A percentile compares a stretch with the other conserved stretches of the same genome.
These are phyloP conservation scores for Galemys pyrenaicus DNA, from an alignment of 2,113 vertebrate species.

Conservation along the genomic window DNA sequence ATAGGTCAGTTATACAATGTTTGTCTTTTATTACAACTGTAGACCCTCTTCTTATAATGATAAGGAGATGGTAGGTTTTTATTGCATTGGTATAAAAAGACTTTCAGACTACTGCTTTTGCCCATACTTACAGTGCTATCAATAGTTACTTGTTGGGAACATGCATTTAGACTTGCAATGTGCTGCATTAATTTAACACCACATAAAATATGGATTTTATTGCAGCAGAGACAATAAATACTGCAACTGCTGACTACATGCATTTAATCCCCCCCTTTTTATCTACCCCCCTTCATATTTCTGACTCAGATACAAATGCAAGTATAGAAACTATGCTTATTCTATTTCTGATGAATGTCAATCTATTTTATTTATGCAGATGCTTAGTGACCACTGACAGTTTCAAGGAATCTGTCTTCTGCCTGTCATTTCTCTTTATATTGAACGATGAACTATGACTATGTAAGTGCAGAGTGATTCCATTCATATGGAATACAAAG, in stretches of 20 bases:
- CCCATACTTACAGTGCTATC: conserved; percentile 77
- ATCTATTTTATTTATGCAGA: conserved; percentile 63
- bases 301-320: conserved; percentile 64
- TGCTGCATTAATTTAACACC: conserved; percentile 87
- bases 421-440: conserved; percentile 66
- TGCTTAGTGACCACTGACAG: conserved; percentile 64
- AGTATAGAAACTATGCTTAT: conserved; percentile 52
- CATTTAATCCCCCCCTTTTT: conserved; percentile 56
- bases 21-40: conserved; percentile 83
- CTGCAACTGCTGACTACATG: conserved; percentile 75
- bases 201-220: conserved; percentile 90
- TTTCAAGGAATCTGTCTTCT: conserved; percentile 68
- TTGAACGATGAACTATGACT: conserved; percentile 69
- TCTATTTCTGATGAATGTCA: conserved; percentile 62
- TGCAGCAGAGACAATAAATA: conserved; percentile 86
- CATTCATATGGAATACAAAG: conserved; percentile 74
- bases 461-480: conserved; percentile 55
- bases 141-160: conserved; percentile 81
- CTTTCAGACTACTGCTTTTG: conserved; percentile 69
- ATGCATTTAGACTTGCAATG: conserved; percentile 79
- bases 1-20: conserved; percentile 83
- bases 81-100: conserved; percentile 66
- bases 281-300: neutral
- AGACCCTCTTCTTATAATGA: conserved; percentile 72
- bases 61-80: conserved; percentile 75